A percentile compares a stretch with the other conserved stretches of the same genome.
Evolutionary conservation across 2,888 invertebrate genomes (phyloP).

Genomic region (Linnaemya tessellans): DNA sequence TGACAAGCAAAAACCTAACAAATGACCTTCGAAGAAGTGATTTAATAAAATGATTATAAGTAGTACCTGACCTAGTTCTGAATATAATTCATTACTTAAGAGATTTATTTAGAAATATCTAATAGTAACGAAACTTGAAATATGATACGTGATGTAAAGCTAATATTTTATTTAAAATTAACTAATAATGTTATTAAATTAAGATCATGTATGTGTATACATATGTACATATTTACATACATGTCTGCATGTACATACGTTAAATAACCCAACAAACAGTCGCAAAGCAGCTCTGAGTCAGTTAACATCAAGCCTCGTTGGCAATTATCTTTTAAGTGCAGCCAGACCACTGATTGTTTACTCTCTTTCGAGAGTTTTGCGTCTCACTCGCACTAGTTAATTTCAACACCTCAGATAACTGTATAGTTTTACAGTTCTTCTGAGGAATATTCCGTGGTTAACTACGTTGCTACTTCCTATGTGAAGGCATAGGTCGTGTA

Average conservation of each 20-base stretch:
- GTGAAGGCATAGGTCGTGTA: no score
- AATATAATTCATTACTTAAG: conserved; percentile 33
- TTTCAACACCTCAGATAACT: no score
- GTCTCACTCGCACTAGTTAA: no score
- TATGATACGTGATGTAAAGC: conserved; percentile 9
- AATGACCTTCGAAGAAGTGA: conserved; percentile 60
- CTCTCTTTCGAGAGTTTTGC: no score
- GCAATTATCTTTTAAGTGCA: no score
- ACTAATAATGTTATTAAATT: neutral
- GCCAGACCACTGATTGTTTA: no score
- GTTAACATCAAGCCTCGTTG: no score
- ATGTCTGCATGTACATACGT: neutral
- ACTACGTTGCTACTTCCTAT: no score
- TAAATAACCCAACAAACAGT: no score
- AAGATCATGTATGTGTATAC: neutral
- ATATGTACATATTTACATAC: neutral
- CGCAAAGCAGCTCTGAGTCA: no score
- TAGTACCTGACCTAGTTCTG: conserved; percentile 64
- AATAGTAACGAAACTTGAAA: conserved; percentile 4
- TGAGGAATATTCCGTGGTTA: no score
- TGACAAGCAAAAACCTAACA: conserved; percentile 39
- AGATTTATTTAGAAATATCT: conserved; percentile 4
- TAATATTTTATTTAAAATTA: conserved; percentile 19
- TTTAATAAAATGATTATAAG: conserved; percentile 45
- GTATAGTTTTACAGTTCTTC: no score